These are phyloP conservation scores for Rhagoletis zephyria DNA, from an alignment of 1,140 invertebrate genomes.

Conservation along the genomic window DNA sequence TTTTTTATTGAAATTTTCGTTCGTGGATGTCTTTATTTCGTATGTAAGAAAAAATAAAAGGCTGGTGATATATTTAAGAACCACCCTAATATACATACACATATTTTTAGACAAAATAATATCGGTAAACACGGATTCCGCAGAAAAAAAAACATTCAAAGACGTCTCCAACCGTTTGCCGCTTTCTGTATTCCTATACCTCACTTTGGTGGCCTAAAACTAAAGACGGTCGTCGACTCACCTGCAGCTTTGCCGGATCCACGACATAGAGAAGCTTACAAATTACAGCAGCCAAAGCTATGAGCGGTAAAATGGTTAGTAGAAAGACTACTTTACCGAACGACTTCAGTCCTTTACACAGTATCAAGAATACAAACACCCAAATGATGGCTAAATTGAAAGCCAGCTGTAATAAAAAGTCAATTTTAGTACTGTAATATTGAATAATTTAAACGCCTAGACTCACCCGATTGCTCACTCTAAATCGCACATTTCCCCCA, in stretches of 20 bases:
- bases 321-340: conserved; percentile 83
- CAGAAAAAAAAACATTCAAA: no score
- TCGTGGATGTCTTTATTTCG: no score
- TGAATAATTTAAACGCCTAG: background rate
- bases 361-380: conserved; percentile 90
- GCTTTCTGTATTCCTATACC: no score
- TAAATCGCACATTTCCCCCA: conserved; percentile 63
- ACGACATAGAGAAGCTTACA: conserved; percentile 67
- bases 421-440: no score
- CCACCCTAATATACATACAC: no score
- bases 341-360: conserved; percentile 89
- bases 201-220: no score
- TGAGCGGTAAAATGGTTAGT: conserved; percentile 63
- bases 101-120: no score
- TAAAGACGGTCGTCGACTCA: conserved; percentile 45
- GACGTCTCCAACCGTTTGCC: no score
- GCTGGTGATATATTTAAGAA: no score
- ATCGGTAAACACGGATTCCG: no score
- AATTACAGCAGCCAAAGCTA: conserved; percentile 62
- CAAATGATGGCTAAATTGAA: conserved; percentile 92
- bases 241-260: conserved; percentile 65
- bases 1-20: no score
- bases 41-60: no score
- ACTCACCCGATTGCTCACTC: conserved; percentile 71
- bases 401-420: conserved; percentile 78